Evolutionary conservation across 1,140 invertebrate species (phyloP), one percentile per base, ranked within the genome.

Genomic region (Antheraea mylitta): DNA sequence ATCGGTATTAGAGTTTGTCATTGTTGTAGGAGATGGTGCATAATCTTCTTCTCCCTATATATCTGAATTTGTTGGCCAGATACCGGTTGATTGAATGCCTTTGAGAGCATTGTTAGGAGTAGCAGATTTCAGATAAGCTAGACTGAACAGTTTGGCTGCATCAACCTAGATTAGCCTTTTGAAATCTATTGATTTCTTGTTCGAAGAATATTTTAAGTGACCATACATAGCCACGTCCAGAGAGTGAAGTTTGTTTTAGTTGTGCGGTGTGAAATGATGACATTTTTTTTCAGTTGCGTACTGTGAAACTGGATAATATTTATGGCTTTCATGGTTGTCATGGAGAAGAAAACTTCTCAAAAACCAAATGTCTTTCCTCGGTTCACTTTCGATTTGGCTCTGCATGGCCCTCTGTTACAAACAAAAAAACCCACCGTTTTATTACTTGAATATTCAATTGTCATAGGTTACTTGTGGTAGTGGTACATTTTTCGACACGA

Each of bases 181-280:
- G 58, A 8, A 59, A 59, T n/a, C 58, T 59, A 59, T 59, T 59
- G 58, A 59, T 59, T 59, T 59, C 58, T 59, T 59, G 58, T 11
- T 79, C 71, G 62, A 74, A 76, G 71, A 70, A 74, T 30, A 53
- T 74, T 67, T 79, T 79, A 3, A 76, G 19, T 5, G 69, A 70
- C 66, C 64, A 76, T 78, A 74, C 67, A 86, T 68, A 37, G 66
- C 66, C 11, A 71, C 67, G 63, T 76, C 74, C 11, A 76, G 42
- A 13, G 74, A 72, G n/a, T 79, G 70, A 66, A 73, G 66, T 36
- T 38, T 22, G 42, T 79, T 18, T 0, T 70, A 68, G 22, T 69
- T 79, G 30, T 79, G 70, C 11, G 74, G 74, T 18, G 75, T 48
- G 75, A 42, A 72, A 77, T 68, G 9, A 76, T 60, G 11, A 80